Conservation (phyloP, 2,888 invertebrate genomes). For the Plemyria rubiginata region DNA sequence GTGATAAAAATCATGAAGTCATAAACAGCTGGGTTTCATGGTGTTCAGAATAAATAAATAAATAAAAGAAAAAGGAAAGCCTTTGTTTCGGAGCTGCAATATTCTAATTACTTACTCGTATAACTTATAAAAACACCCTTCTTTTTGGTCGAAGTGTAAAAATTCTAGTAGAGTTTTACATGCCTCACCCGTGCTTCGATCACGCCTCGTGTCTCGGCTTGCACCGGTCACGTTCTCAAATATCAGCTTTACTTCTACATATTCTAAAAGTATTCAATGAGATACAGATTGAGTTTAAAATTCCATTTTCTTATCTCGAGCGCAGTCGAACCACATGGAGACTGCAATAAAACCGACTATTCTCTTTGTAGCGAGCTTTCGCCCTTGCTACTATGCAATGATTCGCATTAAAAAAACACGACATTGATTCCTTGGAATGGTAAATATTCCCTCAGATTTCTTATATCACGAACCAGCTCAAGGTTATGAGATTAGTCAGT, state of each 20-base stretch:
- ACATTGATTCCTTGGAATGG: no score
- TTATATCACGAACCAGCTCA: no score
- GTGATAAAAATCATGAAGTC: no score
- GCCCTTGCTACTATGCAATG: neutral
- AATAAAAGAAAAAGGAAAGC: no score
- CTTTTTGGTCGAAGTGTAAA: neutral
- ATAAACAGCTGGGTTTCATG: no score
- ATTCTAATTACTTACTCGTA: no score
- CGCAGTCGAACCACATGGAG: slow-evolving; percentile 12
- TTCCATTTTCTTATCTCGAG: slow-evolving; percentile 10
- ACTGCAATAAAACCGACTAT: slow-evolving; percentile 19
- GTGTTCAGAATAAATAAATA: no score
- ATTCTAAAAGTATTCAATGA: neutral
- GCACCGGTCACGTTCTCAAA: no score
- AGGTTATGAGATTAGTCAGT: no score
- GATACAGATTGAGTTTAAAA: slow-evolving; percentile 7
- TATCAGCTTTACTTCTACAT: neutral
- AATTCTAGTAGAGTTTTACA: neutral
- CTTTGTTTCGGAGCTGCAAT: no score
- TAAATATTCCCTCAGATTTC: no score
- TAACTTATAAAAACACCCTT: no score
- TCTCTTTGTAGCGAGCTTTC: slow-evolving; percentile 11
- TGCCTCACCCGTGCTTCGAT: neutral
- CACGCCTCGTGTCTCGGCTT: neutral
- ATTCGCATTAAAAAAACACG: neutral